Base-by-base conservation (phyloP, 2,113 vertebrate species). In the Pycnonotus jocosus region DNA sequence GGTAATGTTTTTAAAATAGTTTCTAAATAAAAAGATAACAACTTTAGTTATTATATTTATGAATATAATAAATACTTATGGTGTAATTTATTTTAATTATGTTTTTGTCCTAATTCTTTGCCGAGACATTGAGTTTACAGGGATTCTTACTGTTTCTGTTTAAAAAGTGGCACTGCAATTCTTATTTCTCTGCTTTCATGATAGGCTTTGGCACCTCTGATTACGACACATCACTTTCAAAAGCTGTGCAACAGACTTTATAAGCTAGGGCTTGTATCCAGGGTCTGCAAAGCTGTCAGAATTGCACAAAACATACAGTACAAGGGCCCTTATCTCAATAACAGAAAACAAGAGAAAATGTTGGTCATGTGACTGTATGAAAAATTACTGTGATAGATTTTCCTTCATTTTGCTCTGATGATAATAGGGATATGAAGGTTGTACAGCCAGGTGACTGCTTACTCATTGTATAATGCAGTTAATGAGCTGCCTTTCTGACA, bases 401-500 rank as follows among this genome's bases (percentile, higher is more conserved):
- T 50, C 64, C 21, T 79, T 92, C 51, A 48, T 77, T 81, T 81
- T 85, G 22, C 76, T 88, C 76, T 73, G 56, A 84, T 76, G 42
- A 18, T 77, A 88, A 92, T 77, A 81, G 31, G 58, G 44, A 80
- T 83, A 37, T 79, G 93, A 93, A 95, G 62, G 89, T 79, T 92
- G 70, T 77, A 57, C 25, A 95, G 61, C 47, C 81, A 95, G 86
- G 68, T 94, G 87, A 96, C 50, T 90, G 40, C 88, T 90, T 94
- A 44, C 33, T 92, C 56, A 44, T 93, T 69, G 72, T 20, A 33
- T 92, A 93, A 95, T 78, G n/a, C n/a, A 86, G 70, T 79, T 96
- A 92, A 93, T 87, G 88, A 94, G 56, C 84, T 95, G 40, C 60
- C 84, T 90, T 94, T 96, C 56, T 70, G 92, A 93, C 28, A 66